These are phyloP conservation scores for Callionymus lyra DNA, from an alignment of 2,113 vertebrate genomes.

Conservation along the genomic window DNA sequence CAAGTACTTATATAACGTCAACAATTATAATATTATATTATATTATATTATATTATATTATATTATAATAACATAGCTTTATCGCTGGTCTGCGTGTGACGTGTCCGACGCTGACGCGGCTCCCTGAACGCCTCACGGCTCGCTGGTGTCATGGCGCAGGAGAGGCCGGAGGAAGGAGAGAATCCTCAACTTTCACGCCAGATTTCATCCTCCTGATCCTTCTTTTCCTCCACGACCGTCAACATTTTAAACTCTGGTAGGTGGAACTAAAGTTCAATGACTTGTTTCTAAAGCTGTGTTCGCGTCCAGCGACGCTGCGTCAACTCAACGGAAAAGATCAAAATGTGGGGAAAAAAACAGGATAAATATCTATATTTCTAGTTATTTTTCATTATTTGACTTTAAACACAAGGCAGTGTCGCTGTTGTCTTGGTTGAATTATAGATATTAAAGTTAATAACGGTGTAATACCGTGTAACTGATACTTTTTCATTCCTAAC, in stretches of 20 bases:
- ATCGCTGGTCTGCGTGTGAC: not conserved
- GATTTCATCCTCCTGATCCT: not conserved
- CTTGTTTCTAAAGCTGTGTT: not conserved
- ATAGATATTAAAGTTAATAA: no score
- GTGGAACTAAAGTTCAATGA: not conserved
- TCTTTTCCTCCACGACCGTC: not conserved
- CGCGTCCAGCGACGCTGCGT: not conserved
- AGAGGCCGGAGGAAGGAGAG: conserved; percentile 15
- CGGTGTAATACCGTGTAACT: no score
- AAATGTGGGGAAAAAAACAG: no score
- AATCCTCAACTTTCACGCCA: conserved; percentile 37
- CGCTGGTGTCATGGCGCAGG: conserved; percentile 51
- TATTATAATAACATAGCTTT: no score
- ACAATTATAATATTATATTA: no score
- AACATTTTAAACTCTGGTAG: conserved; percentile 16
- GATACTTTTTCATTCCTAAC: no score
- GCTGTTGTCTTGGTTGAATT: no score
- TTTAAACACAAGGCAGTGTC: no score
- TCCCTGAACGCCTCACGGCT: conserved; percentile 20
- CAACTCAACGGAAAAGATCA: not conserved
- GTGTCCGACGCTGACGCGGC: conserved; percentile 11
- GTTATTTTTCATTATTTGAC: no score
- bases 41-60: no score
- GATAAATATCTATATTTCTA: no score
- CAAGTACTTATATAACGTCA: no score